These are phyloP conservation scores for Melipona quadrifasciata DNA, from an alignment of 1,140 invertebrate genomes.

Conservation along the genomic window DNA sequence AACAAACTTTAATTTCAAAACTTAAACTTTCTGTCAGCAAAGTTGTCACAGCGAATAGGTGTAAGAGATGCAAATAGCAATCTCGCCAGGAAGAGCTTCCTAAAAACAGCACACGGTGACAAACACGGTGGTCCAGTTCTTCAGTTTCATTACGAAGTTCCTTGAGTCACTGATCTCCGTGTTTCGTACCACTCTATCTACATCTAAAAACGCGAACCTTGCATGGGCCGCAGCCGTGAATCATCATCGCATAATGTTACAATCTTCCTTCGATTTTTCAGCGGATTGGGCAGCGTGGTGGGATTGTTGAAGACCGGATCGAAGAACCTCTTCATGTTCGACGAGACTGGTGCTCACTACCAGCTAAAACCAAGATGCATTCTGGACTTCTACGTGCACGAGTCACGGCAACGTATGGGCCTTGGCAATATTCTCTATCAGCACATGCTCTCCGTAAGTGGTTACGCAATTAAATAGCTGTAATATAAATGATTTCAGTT, in stretches of 20 bases:
- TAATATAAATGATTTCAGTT: not conserved
- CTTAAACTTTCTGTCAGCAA: not conserved
- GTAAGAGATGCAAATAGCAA: not conserved
- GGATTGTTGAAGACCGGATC: slow-evolving; percentile 92
- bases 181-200: not conserved
- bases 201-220: not conserved
- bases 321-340: slow-evolving; percentile 93
- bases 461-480: not conserved
- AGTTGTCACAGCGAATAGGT: not conserved
- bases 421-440: slow-evolving; percentile 90
- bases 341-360: slow-evolving; percentile 86
- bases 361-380: slow-evolving; percentile 90
- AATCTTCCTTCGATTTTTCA: slow-evolving; percentile 70
- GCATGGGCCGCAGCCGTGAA: slow-evolving; percentile 37
- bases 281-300: slow-evolving; percentile 85
- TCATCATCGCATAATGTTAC: slow-evolving; percentile 45
- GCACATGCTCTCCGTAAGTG: slow-evolving; percentile 87
- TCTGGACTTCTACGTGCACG: slow-evolving; percentile 94
- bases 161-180: slow-evolving; percentile 17
- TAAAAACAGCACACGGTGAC: slow-evolving; percentile 9
- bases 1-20: not conserved
- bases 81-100: not conserved
- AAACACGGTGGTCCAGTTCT: not conserved
- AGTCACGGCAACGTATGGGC: slow-evolving; percentile 89
- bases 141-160: slow-evolving; percentile 13